Evolutionary conservation across 2,888 invertebrate genomes (phyloP), one percentile per base, ranked within the genome.

Genomic region (Beris morrisii): DNA sequence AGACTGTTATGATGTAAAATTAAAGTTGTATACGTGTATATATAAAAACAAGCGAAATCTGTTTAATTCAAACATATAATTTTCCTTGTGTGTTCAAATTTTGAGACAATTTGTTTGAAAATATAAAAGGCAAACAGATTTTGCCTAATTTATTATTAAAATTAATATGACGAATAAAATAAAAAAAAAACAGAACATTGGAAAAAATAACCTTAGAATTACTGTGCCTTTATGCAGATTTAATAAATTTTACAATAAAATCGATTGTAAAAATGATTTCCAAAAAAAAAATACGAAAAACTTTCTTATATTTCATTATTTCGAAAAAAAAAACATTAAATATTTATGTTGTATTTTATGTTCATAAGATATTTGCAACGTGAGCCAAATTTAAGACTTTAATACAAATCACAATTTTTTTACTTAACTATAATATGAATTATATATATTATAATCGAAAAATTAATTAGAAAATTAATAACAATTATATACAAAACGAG

Each of bases 171-270:
- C 12, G 28, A 58, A n/a, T 32, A 13, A 56, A 15, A 50, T 50
- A n/a, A n/a, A 50, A 55, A 12, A 43, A 43, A 38, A 38, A 56
- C 4, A 7, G 55, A 56, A 30, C 12, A 54, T 54, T 22, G 28
- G 9, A 50, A 50, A 15, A 15, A 43, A 22, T 22, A 50, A 43
- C 61, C 38, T 52, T 61, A 52, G 50, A 61, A 52, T 50, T 61
- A 61, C 61, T 61, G 61, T 61, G 61, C 61, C 61, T 61, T 61
- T 61, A 61, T 43, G 61, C 50, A 31, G 22, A 59, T 50, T 52
- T 31, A 61, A 13, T 61, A 22, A 38, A 61, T 38, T 61, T 59
- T 59, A 31, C 38, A 53, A 53, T 43, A 31, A 32, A 54, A 15
- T 54, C 32, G 54, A 6, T 52, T 52, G 11, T 52, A 22, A 22